phyloP scores from a whole-genome alignment of 2,113 vertebrate genomes.

The Dunckerocampus dactyliophorus region DNA sequence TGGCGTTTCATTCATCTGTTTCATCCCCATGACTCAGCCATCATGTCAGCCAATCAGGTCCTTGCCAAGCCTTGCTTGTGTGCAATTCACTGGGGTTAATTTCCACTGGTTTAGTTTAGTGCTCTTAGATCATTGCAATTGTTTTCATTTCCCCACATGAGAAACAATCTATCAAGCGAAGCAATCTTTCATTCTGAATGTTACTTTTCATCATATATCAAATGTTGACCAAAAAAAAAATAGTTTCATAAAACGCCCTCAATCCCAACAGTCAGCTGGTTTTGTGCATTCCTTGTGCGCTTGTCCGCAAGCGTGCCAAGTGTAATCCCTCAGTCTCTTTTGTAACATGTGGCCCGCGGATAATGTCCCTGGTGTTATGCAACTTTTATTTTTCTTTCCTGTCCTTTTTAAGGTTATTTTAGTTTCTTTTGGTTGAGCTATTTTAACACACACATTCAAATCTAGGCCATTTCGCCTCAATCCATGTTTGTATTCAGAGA shows the following conservation, averaged over 20 bases:
- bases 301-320: not conserved
- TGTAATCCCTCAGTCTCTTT: not conserved
- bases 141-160: not conserved
- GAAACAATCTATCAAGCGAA: not conserved
- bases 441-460: not conserved
- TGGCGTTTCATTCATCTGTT: too few species aligned
- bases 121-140: too few species aligned
- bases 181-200: not conserved
- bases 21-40: too few species aligned
- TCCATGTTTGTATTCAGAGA: not conserved
- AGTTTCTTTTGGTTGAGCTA: not conserved
- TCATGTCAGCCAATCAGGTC: too few species aligned
- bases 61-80: too few species aligned
- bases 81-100: too few species aligned
- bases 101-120: too few species aligned
- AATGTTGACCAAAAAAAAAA: not conserved
- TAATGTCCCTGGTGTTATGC: not conserved
- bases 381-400: not conserved
- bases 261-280: not conserved
- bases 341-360: not conserved
- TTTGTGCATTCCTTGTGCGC: not conserved
- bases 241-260: not conserved
- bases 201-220: not conserved
- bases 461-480: not conserved
- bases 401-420: not conserved